Evolutionary conservation across 2,888 invertebrate species (phyloP).

Genomic region (Mesorhabditis belari): DNA sequence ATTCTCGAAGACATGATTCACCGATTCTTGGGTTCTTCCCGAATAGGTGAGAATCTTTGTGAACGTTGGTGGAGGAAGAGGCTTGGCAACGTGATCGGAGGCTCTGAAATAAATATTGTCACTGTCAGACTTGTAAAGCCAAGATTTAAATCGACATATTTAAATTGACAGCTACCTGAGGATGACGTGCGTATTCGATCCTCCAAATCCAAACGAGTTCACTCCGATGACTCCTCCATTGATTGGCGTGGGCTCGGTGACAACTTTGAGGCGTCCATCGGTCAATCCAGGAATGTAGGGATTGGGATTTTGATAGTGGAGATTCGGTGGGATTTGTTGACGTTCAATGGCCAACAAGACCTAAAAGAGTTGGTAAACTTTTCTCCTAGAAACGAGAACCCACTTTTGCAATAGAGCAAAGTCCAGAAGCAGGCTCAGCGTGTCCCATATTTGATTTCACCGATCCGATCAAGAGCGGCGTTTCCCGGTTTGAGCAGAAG

Average conservation of each 20-base stretch:
- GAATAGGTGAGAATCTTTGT: slow-evolving; percentile 57
- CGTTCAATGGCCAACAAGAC: slow-evolving; percentile 83
- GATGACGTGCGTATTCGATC: slow-evolving; percentile 83
- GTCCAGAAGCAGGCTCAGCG: slow-evolving; percentile 71
- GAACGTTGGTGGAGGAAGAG: slow-evolving; percentile 22
- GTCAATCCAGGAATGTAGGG: slow-evolving; percentile 79
- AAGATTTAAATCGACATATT: slow-evolving; percentile 53
- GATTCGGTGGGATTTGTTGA: slow-evolving; percentile 79
- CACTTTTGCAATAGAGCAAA: slow-evolving; percentile 50
- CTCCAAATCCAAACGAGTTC: slow-evolving; percentile 97
- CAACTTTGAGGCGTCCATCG: slow-evolving; percentile 77
- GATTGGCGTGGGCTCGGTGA: slow-evolving; percentile 75
- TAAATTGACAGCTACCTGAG: slow-evolving; percentile 61
- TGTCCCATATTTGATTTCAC: slow-evolving; percentile 99
- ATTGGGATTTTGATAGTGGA: slow-evolving; percentile 81
- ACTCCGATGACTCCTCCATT: slow-evolving; percentile 83
- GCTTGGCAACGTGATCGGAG: slow-evolving; percentile 22
- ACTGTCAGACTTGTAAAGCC: slow-evolving; percentile 2
- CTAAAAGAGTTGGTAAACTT: slow-evolving; percentile 1
- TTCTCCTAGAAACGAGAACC: slow-evolving; percentile 4
- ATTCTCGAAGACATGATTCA: slow-evolving; percentile 50
- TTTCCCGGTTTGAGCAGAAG: slow-evolving; percentile 70
- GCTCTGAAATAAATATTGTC: slow-evolving; percentile 10
- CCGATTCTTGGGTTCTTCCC: slow-evolving; percentile 68
- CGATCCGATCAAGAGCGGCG: slow-evolving; percentile 81